These are phyloP conservation scores for Strigamia maritima DNA, from an alignment of 2,888 invertebrate species.

Conservation along the genomic window DNA sequence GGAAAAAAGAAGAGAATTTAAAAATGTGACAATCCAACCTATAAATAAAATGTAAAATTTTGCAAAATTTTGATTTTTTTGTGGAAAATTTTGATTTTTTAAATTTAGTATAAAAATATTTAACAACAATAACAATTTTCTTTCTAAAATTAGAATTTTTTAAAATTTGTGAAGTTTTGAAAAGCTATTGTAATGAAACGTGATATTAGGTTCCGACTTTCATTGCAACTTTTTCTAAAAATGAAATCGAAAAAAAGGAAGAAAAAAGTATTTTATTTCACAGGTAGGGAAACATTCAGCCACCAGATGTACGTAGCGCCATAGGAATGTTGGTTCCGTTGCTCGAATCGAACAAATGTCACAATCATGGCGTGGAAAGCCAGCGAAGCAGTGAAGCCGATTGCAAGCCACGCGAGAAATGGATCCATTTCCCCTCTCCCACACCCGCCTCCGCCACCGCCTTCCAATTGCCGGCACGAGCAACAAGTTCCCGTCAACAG, in stretches of 20 bases:
- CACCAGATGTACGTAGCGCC: not conserved
- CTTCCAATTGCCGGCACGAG: conserved; percentile 12
- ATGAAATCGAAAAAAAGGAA: not conserved
- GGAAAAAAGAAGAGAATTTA: too few species aligned
- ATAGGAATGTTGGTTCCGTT: not conserved
- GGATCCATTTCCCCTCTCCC: conserved; percentile 34
- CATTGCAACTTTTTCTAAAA: not conserved
- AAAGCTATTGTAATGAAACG: too few species aligned
- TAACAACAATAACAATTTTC: too few species aligned
- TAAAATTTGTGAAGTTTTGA: too few species aligned
- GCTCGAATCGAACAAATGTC: conserved; percentile 17
- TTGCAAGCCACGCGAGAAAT: conserved; percentile 34
- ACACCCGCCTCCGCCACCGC: not conserved
- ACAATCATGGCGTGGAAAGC: conserved; percentile 32
- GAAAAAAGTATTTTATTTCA: not conserved
- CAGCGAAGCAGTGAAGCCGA: conserved; percentile 32
- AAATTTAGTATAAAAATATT: too few species aligned
- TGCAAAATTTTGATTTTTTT: too few species aligned
- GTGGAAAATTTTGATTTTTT: not conserved
- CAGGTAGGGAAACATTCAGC: not conserved
- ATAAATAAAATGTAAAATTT: too few species aligned
- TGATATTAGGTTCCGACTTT: too few species aligned
- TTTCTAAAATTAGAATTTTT: too few species aligned
- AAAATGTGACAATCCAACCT: too few species aligned
- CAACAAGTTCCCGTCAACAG: conserved; percentile 23